Evolutionary conservation across 1,140 invertebrate species (phyloP), one percentile per base, ranked within the genome.

Genomic region (Mylabris phalerata): DNA sequence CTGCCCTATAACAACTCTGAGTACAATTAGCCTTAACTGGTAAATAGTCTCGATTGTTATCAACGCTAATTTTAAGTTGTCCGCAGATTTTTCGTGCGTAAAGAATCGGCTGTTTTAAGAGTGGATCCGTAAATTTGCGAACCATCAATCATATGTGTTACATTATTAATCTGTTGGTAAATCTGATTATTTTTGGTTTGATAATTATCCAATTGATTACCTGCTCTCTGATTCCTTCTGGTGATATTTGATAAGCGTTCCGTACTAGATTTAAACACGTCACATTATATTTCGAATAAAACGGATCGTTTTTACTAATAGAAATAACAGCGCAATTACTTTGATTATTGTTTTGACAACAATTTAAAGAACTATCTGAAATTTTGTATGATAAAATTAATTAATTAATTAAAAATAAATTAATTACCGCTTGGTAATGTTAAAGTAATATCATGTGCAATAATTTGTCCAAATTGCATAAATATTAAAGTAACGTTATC

Each of bases 61-160:
- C 42, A 73, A 75, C 65, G 85, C 73, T 38, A 81, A 32, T 7
- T 32, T 32, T 32, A 7, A 32, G 32, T 7, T 32, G 77, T 1
- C 87, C 86, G 9, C 82, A 83, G 2, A 75, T 66, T 51, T n/a
- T 78, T 75, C 9, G 83, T 79, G 3, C 88, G 75, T 9, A 90
- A 74, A 42, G 13, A 11, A 4, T 76, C 73, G 7, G 73, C 71
- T 6, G 84, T 82, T 60, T 83, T 78, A 24, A 78, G 62, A 5
- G 80, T 75, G 19, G 74, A 83, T 13, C 90, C 91, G 66, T 94
- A 93, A 11, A 91, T 82, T 40, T 86, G 71, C 0, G 90, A 93
- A 7, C 87, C 77, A 70, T 95, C 92, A 75, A 93, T 75, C 65
- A 80, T 92, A 1, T 87, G 80, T 4, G 89, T 91, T 1, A 92